These are phyloP conservation scores for Liodrosophila aerea DNA, from an alignment of 2,888 invertebrate genomes.

Conservation along the genomic window DNA sequence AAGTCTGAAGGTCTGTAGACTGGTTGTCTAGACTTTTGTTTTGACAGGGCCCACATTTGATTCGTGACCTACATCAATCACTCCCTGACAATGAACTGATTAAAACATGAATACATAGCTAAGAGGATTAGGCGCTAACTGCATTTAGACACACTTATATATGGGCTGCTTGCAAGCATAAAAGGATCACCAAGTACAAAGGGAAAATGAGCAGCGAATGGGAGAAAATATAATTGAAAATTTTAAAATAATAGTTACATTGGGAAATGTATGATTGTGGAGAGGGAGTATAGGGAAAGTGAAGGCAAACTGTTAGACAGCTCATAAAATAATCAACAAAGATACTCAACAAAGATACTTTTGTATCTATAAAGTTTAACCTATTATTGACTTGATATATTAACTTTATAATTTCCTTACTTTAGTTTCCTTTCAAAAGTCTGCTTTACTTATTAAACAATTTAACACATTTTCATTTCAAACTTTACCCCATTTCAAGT, in stretches of 20 bases:
- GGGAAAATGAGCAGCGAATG: conserved; percentile 11
- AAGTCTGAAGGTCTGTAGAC: conserved; percentile 3
- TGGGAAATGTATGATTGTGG: no score
- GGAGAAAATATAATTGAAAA: conserved; percentile 4
- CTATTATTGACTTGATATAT: no score
- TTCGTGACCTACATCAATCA: conserved; percentile 50
- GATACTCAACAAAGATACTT: no score
- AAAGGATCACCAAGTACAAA: not conserved
- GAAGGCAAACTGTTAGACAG: no score
- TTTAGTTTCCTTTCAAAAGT: no score
- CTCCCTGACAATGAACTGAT: conserved; percentile 56
- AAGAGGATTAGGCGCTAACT: conserved; percentile 45
- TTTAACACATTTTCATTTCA: no score
- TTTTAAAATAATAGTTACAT: not conserved
- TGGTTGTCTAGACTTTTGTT: conserved; percentile 33
- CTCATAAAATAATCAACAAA: no score
- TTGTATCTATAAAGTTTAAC: no score
- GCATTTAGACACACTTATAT: conserved; percentile 1
- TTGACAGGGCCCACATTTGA: conserved; percentile 46
- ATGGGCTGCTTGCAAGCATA: conserved; percentile 1
- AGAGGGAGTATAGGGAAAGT: no score
- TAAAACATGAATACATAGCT: conserved; percentile 53
- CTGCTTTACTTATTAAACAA: no score
- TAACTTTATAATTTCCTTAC: no score
- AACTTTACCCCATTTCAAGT: no score